phyloP scores from a whole-genome alignment of 1,140 invertebrate genomes.

The Holotrichia oblita region DNA sequence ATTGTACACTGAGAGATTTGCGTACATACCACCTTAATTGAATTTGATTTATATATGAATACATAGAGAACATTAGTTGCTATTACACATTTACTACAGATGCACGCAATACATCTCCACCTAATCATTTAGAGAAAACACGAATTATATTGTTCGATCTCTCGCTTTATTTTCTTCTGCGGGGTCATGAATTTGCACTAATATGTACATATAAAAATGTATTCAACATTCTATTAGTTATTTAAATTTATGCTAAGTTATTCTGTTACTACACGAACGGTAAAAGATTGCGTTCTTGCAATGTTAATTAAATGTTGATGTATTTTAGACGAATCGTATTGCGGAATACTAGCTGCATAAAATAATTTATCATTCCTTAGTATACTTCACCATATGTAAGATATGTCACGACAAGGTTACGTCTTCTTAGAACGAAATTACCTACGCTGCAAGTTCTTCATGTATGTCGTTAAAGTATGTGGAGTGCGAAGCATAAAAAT shows the following conservation, averaged over 20 bases:
- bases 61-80: not conserved
- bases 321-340: not conserved
- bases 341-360: not conserved
- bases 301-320: not conserved
- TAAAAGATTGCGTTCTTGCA: not conserved
- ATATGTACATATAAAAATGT: not conserved
- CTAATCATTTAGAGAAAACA: not conserved
- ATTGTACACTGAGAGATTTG: constrained; percentile 12
- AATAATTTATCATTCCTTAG: not conserved
- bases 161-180: not conserved
- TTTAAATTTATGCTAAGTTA: constrained; percentile 14
- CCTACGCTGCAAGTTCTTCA: too few species aligned
- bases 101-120: not conserved
- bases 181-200: not conserved
- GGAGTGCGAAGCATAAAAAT: too few species aligned
- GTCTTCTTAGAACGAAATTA: too few species aligned
- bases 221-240: too few species aligned
- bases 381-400: too few species aligned
- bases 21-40: constrained; percentile 26
- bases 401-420: too few species aligned
- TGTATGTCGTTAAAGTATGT: too few species aligned
- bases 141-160: not conserved
- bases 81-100: constrained; percentile 11
- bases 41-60: constrained; percentile 27
- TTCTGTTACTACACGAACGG: not conserved